Evolutionary conservation across 30 jellyfish, hydroid and myxozoan genomes (phyloP), one percentile per base, ranked within the genome.

Genomic region (Aurelia aurita complex sp. Pacific): DNA sequence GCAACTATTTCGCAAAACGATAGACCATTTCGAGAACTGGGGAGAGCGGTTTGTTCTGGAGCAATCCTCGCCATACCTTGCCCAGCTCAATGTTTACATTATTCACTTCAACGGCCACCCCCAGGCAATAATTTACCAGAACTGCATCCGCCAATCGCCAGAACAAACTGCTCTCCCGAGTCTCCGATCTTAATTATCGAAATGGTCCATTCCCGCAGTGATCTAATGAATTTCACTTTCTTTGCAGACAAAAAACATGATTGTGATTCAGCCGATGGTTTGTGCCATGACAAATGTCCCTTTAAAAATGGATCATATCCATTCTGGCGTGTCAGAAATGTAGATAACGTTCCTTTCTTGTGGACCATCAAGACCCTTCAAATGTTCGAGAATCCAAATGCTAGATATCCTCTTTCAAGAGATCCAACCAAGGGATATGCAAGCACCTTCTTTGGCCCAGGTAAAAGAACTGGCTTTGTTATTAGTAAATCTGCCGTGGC

Each of bases 381-480:
- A 79, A 80, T 94, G 96, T 94, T 88, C 43, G 98, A 94, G n/a
- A 69, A 74, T 59, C 92, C 96, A 7, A 80, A 92, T 15, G 85
- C 98, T 66, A 85, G 97, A 74, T 80, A 67, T 46, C 96, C 97
- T 55, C 63, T 89, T 17, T 76, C 90, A 52, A 76, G 76, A 32
- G 82, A 85, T 42, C 98, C 98, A 40, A 42, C 90, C 35, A 94
- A 80, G 67, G 98, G 98, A 11, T 94, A 94, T 55, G 94, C 98
- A 7, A 86, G 97, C 88, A 88, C 98, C 23, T 88, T 83, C 74
- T 94, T 88, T 76, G 98, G 97, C 14, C 98, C 98, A 76, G 98
- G 98, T 94, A 77, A 90, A 90, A 32, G 64, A 7, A 9, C 14
- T 4, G 2, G 57, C 57, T 46, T 5, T 46, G 11, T 7, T 46